Evolutionary conservation across 2,113 vertebrate genomes (phyloP), one percentile per base, ranked within the genome.

Genomic region (Antidorcas marsupialis): DNA sequence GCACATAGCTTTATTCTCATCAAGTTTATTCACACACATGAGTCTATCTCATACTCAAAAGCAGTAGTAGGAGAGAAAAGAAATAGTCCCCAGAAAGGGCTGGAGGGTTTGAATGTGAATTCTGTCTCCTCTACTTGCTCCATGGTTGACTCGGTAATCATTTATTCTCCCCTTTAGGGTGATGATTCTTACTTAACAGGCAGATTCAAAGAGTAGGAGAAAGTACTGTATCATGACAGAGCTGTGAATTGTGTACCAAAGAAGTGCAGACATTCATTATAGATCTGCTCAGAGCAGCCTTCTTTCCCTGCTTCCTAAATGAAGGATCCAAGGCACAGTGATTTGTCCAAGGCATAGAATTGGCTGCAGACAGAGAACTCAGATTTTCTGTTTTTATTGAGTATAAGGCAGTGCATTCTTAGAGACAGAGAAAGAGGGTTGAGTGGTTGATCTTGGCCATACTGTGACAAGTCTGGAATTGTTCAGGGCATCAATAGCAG

Each of bases 371-470:
- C 25, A 93, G 78, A 91, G 7, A 87, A 25, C 12, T 71, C 50
- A 43, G 89, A 81, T 79, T 87, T 95, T 96, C 83, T 92, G 88
- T 47, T 79, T 95, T 60, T 87, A 82, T 28, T 78, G 45, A 84
- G 28, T n/a, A 59, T 43, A 74, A 74, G 36, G 53, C 47, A 50
- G 47, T 84, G 36, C 55, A 19, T 92, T 78, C 62, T 57, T n/a
- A 12, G 17, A 71, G 5, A 30, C 10, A 60, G 25, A 28, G 9
- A 64, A 82, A 62, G 55, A 43, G 10, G 59, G 33, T 64, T 92
- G 84, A 59, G 55, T 89, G 55, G 36, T 90, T 91, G 74, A 95
- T 88, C 45, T 82, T 97, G 50, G 53, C 21, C 12, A 86, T 30
- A 45, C 23, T 15, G 11, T 13, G 43, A 28, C 93, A 88, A 86